phyloP scores from a whole-genome alignment of 2,888 invertebrate genomes.

The Amphimallon solstitiale region DNA sequence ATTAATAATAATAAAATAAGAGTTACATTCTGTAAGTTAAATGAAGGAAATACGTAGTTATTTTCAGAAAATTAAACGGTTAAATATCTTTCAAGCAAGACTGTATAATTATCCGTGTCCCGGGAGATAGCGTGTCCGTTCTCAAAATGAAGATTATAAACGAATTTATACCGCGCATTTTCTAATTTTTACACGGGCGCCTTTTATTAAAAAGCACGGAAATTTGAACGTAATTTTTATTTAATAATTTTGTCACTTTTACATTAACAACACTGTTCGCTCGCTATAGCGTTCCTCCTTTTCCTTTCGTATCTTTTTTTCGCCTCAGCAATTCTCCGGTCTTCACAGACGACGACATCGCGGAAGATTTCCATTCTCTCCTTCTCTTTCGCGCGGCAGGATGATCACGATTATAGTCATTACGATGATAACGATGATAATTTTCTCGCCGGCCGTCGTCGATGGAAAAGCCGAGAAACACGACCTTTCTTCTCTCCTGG shows the following conservation, averaged over 20 bases:
- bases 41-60: too few relatives aligned
- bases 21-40: too few relatives aligned
- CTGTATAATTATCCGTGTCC: background rate
- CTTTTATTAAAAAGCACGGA: constrained; percentile 33
- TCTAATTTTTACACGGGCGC: constrained; percentile 54
- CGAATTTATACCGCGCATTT: constrained; percentile 54
- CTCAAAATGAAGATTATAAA: constrained; percentile 29
- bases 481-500: background rate
- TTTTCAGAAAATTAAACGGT: background rate
- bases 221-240: constrained; percentile 34
- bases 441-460: background rate
- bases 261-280: constrained; percentile 7
- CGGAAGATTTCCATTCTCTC: background rate
- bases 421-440: constrained; percentile 11
- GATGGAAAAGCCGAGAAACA: too few relatives aligned
- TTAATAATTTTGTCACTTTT: constrained; percentile 37
- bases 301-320: too few relatives aligned
- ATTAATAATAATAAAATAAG: too few relatives aligned
- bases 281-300: background rate
- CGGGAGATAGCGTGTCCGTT: background rate
- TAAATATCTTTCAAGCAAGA: background rate
- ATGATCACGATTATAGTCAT: constrained; percentile 4
- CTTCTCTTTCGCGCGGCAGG: background rate
- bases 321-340: background rate
- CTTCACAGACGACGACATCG: background rate